A percentile compares a stretch with the other conserved stretches of the same genome.
Conservation (phyloP, 2,797 vertebrate species). For the Pyrocephalus nanus region DNA sequence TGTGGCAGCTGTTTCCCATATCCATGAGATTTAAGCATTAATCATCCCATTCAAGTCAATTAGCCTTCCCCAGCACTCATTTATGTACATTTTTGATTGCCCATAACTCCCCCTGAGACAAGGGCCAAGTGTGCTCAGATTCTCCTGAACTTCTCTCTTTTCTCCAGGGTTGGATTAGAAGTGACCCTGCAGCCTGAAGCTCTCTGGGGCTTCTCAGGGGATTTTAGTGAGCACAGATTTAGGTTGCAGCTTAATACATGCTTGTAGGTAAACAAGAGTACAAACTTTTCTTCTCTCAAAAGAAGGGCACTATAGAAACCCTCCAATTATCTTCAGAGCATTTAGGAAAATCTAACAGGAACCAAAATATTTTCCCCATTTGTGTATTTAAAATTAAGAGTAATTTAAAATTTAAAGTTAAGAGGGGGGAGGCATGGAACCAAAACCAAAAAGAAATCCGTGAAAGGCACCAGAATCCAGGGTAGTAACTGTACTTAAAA, state of each 20-base stretch:
- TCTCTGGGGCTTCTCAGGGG: not conserved
- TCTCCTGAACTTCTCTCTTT: not conserved
- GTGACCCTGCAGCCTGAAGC: not conserved
- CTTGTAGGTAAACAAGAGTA: not conserved
- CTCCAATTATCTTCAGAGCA: not conserved
- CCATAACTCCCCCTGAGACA: not conserved
- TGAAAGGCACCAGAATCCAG: not conserved
- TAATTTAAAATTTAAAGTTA: no score
- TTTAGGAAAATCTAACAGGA: not conserved
- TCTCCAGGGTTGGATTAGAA: not conserved
- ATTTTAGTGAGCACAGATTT: not conserved
- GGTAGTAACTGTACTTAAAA: not conserved
- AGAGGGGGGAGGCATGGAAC: fast-evolving
- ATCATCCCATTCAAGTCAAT: not conserved
- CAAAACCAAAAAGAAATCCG: not conserved
- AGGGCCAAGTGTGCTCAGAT: not conserved
- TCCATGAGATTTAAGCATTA: not conserved
- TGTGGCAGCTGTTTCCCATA: not conserved
- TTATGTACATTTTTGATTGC: not conserved
- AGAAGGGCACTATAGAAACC: not conserved
- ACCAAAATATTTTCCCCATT: not conserved
- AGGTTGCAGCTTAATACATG: not conserved
- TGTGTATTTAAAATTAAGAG: not conserved
- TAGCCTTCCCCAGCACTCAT: not conserved
- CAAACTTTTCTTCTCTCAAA: not conserved